phyloP scores from a whole-genome alignment of 2,888 invertebrate species.

The Ochropleura leucogaster region DNA sequence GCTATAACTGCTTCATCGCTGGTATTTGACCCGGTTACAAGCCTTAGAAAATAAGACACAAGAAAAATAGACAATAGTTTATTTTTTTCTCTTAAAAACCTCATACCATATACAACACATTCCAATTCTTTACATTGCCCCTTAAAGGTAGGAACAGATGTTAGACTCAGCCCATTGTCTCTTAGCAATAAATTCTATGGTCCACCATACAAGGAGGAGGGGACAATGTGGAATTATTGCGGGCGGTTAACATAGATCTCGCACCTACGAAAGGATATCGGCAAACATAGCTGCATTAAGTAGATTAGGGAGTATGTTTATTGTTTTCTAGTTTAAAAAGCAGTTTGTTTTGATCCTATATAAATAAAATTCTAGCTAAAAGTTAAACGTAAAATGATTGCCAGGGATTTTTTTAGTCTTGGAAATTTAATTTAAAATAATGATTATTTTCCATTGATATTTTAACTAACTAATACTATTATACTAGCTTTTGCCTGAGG shows the following conservation, averaged over 20 bases:
- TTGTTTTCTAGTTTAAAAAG: slow-evolving; percentile 32
- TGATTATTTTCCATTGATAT: no score
- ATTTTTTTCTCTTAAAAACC: slow-evolving; percentile 7
- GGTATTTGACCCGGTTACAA: no score
- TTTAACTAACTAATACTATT: no score
- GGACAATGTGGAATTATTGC: slow-evolving; percentile 69
- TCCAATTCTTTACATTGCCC: slow-evolving; percentile 51
- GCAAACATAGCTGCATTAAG: slow-evolving; percentile 55
- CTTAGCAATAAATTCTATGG: slow-evolving; percentile 66
- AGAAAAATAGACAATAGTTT: no score
- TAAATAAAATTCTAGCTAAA: no score
- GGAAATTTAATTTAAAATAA: no score
- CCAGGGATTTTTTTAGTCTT: no score
- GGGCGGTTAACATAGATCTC: slow-evolving; percentile 60
- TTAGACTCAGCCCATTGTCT: slow-evolving; percentile 66
- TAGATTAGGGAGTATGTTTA: slow-evolving; percentile 48
- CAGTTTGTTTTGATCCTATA: no score
- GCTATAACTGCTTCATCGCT: no score
- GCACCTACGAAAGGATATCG: slow-evolving; percentile 54
- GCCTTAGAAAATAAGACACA: neutral
- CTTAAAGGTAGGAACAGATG: slow-evolving; percentile 66
- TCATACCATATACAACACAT: slow-evolving; percentile 27
- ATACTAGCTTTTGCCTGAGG: no score
- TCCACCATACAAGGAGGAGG: slow-evolving; percentile 58
- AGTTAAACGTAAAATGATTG: no score